Evolutionary conservation across 2,888 invertebrate genomes (phyloP), one percentile per base, ranked within the genome.

Genomic region (Anarsia innoxiella): DNA sequence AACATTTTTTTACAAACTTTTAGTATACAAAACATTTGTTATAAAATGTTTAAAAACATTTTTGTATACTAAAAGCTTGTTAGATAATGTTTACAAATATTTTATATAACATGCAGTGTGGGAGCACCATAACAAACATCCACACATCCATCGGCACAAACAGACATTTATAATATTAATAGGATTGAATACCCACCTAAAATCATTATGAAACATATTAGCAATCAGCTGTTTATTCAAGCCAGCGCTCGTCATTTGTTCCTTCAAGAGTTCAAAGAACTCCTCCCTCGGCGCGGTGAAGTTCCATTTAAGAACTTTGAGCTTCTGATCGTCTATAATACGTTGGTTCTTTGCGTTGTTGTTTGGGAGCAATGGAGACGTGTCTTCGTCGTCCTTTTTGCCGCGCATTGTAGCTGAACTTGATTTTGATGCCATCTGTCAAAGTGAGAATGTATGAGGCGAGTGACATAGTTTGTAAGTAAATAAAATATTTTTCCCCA

Each of bases 151-250:
- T n/a, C n/a, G n/a, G n/a, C n/a, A n/a, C n/a, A n/a, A n/a, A n/a
- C n/a, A n/a, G n/a, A n/a, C n/a, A n/a, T n/a, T n/a, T n/a, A n/a
- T n/a, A n/a, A n/a, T n/a, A n/a, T n/a, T n/a, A n/a, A n/a, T n/a
- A n/a, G n/a, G n/a, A n/a, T n/a, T n/a, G n/a, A n/a, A n/a, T n/a
- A n/a, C 30, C 56, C 66, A 90, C 90, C 92, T 90, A 65, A 93
- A 99, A 79, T 99, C 99, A 42, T 89, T 88, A 70, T 98, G 96
- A 70, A 98, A 99, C 92, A 99, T 94, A 59, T 96, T 95, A 1
- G 90, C 88, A 61, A 96, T 90, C 2, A 99, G 86, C 36, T 90
- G 90, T 63, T 92, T 94, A 67, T 96, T 97, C 31, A 97, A 89
- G 42, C 93, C 94, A 0, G 96, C 96, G 13, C 90, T 88, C 0